phyloP scores from a whole-genome alignment of 2,113 vertebrate genomes.

The Lycaon pictus region DNA sequence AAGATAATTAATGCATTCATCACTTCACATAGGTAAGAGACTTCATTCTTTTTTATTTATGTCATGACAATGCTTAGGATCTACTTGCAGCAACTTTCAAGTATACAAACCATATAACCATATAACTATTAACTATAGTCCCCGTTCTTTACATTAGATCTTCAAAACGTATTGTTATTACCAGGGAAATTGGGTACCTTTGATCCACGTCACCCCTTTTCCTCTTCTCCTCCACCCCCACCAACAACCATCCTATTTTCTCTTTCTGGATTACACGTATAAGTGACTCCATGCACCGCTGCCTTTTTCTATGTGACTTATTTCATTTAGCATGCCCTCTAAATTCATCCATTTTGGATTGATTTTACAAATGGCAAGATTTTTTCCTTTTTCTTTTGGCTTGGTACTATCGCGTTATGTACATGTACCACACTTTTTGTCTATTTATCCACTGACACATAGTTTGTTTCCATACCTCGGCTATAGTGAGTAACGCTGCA shows the following conservation, averaged over 20 bases:
- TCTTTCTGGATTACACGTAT: neutral
- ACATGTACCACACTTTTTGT: neutral
- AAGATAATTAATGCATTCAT: neutral
- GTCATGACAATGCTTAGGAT: neutral
- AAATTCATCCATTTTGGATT: neutral
- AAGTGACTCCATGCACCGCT: neutral
- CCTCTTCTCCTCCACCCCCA: accelerated
- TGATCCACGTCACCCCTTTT: neutral
- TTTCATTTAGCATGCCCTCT: neutral
- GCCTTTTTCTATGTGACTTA: neutral
- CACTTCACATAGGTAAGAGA: neutral
- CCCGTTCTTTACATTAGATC: neutral
- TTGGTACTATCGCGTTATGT: neutral
- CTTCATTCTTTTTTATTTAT: neutral
- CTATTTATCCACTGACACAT: neutral
- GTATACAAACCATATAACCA: neutral
- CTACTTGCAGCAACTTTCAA: neutral
- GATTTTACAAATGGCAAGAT: neutral
- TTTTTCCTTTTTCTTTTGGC: neutral
- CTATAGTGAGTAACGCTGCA: neutral
- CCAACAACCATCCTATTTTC: neutral
- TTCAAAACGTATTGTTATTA: neutral
- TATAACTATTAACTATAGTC: neutral
- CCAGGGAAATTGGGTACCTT: neutral
- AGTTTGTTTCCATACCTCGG: neutral